A percentile compares a stretch with the other conserved stretches of the same genome.
phyloP scores from a whole-genome alignment of 2,113 vertebrate species.

The Nyctereutes procyonoides region DNA sequence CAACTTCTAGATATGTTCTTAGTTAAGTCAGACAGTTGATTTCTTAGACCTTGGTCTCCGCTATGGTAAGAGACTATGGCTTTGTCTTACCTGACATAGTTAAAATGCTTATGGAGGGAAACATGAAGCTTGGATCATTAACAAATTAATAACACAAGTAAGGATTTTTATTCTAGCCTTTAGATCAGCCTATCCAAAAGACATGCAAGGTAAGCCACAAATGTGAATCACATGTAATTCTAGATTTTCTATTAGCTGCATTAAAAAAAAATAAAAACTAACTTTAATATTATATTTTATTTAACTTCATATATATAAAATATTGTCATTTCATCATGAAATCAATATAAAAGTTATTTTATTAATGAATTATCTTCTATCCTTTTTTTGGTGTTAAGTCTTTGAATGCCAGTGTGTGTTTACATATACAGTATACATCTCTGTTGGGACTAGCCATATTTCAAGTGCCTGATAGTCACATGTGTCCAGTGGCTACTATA shows the following conservation, averaged over 20 bases:
- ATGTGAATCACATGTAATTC: not conserved
- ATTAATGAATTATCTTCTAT: slow-evolving; percentile 10
- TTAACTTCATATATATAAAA: not conserved
- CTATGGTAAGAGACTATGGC: not conserved
- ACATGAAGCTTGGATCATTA: not conserved
- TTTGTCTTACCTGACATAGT: not conserved
- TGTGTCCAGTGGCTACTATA: not conserved
- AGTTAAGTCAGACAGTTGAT: not conserved
- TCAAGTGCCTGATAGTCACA: not conserved
- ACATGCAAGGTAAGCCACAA: not conserved
- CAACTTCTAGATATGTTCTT: not conserved
- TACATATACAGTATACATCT: not conserved
- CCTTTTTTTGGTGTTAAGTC: not conserved
- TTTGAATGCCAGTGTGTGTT: slow-evolving; percentile 35
- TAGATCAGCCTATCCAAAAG: not conserved
- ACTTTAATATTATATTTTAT: slow-evolving; percentile 56
- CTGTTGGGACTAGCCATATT: not conserved
- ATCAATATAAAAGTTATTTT: slow-evolving; percentile 46
- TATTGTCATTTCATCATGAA: slow-evolving; percentile 34
- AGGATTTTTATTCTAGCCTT: not conserved
- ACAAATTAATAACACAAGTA: not conserved
- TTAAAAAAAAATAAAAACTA: slow-evolving; percentile 13
- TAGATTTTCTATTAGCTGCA: slow-evolving; percentile 21
- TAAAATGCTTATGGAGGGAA: slow-evolving; percentile 11
- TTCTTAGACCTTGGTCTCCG: not conserved